Base-by-base conservation (phyloP, 2,113 vertebrate species). In the Nasalis larvatus region DNA sequence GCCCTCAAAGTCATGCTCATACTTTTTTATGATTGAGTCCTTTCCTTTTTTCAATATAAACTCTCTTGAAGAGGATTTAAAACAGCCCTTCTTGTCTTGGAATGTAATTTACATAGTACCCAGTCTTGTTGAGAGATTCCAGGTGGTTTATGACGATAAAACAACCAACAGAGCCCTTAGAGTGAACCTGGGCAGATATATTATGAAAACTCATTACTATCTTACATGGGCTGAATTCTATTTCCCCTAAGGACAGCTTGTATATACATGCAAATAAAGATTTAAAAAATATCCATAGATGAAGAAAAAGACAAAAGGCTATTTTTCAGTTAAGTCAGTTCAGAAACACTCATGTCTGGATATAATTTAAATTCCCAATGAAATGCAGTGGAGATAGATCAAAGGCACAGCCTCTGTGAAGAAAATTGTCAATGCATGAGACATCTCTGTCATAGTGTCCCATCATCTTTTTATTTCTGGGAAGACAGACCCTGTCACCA, bases 341-440 rank as follows among this genome's bases (percentile, higher is more conserved):
- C 7, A 76, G 68, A 94, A 71, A 91, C 93, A 82, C 77, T 91
- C 17, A 20, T 25, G 37, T 84, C 60, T 88, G 45, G 58, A 63
- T 77, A 78, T 25, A 94, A 88, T 84, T 94, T 78, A 88, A 95
- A 94, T 96, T 94, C 69, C 74, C 60, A 20, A 5, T 21, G 30
- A 90, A 91, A 93, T 89, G 14, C 30, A 68, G 52, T 54, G 74
- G 42, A 81, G 68, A 69, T 4, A 74, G 77, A 71, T 21, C 7
- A 78, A 68, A 76, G 13, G 56, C 0, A 2, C 12, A 76, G 63
- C 8, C 20, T 54, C 52, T 52, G 18, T 81, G 80, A 91, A 87
- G 83, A 86, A 42, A 77, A 68, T 6, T 78, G 69, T 54, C 30
- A 47, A 3, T 30, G 40, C 13, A 18, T 73, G 76, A 77, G 69